Evolutionary conservation across 2,888 invertebrate genomes (phyloP), one percentile per base, ranked within the genome.

Genomic region (Myathropa florea): DNA sequence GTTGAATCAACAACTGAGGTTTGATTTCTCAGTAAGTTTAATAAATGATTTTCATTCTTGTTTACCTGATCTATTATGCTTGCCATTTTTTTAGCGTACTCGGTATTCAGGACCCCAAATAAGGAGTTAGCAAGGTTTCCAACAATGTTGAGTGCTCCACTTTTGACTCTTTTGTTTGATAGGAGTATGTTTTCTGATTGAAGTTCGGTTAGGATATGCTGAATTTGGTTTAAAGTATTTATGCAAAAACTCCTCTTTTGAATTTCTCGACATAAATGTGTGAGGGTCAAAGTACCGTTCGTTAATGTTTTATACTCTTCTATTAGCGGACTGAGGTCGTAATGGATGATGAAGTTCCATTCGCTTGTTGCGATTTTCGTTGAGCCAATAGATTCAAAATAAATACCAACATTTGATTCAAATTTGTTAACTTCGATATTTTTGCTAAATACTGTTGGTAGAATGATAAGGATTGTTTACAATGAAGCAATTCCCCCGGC

Each of bases 291-390:
- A 9, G 57, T 63, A 70, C 80, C 75, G 18, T 65, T 75, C 14
- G 23, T 12, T 63, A 67, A 28, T 30, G 64, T 21, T 2, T 18
- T 28, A 28, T 63, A 39, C 67, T 79, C 82, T 14, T 61, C 9
- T 23, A 23, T 10, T 61, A 87, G 67, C 9, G 67, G 71, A n/a
- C 18, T 30, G 10, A 87, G 36, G 18, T 87, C 70, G 36, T 86
- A 83, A 46, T 80, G 60, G 46, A 81, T 59, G 12, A 82, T 63
- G 30, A 87, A 59, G 26, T 80, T 87, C 64, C 67, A 83, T 64
- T 83, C 60, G 21, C 59, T 65, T 33, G 75, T 81, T 53, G 70
- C 39, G 55, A 79, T 68, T 61, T n/a, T n/a, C n/a, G n/a, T n/a
- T n/a, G n/a, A n/a, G n/a, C n/a, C n/a, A n/a, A n/a, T n/a, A n/a